phyloP scores from a whole-genome alignment of 2,113 vertebrate species.

The Gymnocephalus cernua region DNA sequence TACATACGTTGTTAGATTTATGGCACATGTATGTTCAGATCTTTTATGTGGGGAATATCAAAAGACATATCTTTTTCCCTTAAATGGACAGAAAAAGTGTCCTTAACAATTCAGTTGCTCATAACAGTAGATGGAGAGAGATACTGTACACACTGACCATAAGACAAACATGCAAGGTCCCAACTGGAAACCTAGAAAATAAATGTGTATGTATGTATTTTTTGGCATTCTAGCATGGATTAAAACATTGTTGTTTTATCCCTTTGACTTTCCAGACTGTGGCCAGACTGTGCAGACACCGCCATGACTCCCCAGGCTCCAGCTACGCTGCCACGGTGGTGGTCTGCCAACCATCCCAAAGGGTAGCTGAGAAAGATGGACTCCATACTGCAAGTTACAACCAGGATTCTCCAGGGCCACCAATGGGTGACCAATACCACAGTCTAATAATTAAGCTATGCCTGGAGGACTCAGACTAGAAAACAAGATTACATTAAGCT shows the following conservation, averaged over 20 bases:
- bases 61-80: not conserved
- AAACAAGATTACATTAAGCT: conserved; percentile 11
- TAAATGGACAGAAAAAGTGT: not conserved
- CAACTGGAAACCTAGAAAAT: not conserved
- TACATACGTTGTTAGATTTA: not conserved
- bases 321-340: conserved; percentile 20
- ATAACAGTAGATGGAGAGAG: not conserved
- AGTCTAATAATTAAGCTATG: not conserved
- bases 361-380: conserved; percentile 64
- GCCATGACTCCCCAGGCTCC: conserved; percentile 48
- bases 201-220: not conserved
- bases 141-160: not conserved
- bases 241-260: not conserved
- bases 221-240: not conserved
- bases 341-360: conserved; percentile 45
- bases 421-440: conserved; percentile 37
- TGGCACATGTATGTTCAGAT: not conserved
- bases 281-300: conserved; percentile 19
- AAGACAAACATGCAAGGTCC: not conserved
- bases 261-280: conserved; percentile 50
- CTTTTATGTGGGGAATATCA: not conserved
- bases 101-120: not conserved
- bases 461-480: conserved; percentile 3
- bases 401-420: conserved; percentile 30
- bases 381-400: conserved; percentile 34